A percentile compares a stretch with the other conserved stretches of the same genome.
Evolutionary conservation across 2,888 invertebrate genomes (phyloP).

Genomic region (Labia minor): DNA sequence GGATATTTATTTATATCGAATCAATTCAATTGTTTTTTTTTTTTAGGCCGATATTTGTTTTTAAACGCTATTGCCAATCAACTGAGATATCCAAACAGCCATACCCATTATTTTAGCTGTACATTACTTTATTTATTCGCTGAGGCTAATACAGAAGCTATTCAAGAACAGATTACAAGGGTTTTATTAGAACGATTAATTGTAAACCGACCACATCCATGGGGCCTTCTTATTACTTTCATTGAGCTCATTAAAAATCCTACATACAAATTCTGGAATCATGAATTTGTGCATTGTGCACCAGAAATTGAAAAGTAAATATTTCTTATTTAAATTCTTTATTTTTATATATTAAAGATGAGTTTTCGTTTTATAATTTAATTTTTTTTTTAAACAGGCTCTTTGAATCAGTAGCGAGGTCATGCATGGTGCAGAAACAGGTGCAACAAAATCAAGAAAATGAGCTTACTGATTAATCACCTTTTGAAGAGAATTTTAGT

Average conservation of each 20-base stretch:
- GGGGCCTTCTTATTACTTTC: conserved; percentile 97
- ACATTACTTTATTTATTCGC: conserved; percentile 93
- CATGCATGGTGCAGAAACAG: conserved; percentile 83
- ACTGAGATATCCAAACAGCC: conserved; percentile 96
- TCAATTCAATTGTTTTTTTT: background rate
- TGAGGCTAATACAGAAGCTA: conserved; percentile 92
- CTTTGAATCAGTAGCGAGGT: conserved; percentile 91
- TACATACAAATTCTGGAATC: conserved; percentile 96
- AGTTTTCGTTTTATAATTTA: background rate
- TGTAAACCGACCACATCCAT: conserved; percentile 97
- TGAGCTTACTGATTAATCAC: conserved; percentile 54
- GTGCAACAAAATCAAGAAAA: conserved; percentile 51
- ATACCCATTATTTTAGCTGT: conserved; percentile 99
- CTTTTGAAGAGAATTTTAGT: conserved; percentile 18
- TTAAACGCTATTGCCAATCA: conserved; percentile 98
- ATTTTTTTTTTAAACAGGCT: conserved; percentile 48
- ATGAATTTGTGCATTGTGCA: conserved; percentile 98
- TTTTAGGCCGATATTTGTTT: conserved; percentile 69
- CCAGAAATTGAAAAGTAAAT: conserved; percentile 98
- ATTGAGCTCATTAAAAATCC: conserved; percentile 99
- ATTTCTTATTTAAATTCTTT: conserved; percentile 13
- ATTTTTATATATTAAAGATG: background rate
- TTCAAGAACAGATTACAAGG: conserved; percentile 96
- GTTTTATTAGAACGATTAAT: conserved; percentile 93
- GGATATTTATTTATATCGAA: conserved; percentile 27